Conservation (phyloP, 2,888 invertebrate species). For the Copidosoma aretas region DNA sequence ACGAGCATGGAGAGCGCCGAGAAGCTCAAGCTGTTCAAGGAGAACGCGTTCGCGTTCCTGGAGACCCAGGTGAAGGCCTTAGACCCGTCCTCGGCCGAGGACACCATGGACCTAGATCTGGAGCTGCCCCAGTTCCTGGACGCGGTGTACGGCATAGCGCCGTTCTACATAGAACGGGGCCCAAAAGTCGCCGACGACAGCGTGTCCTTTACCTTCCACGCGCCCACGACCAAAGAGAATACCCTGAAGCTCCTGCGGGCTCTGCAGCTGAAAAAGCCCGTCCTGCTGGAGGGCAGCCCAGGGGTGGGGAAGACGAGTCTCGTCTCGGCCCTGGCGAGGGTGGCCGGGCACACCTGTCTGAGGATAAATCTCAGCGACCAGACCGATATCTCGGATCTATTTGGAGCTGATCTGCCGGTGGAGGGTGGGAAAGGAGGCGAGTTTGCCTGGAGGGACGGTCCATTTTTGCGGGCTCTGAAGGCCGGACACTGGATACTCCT, state of each 20-base stretch:
- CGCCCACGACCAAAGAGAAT: constrained; percentile 82
- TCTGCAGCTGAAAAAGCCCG: constrained; percentile 87
- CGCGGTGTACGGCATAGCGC: constrained; percentile 74
- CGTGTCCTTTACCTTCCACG: constrained; percentile 73
- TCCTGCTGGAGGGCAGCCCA: constrained; percentile 95
- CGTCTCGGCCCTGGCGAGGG: constrained; percentile 86
- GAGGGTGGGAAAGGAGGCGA: constrained; percentile 85
- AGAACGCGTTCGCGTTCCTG: constrained; percentile 68
- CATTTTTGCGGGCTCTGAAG: constrained; percentile 89
- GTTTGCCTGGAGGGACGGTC: constrained; percentile 97
- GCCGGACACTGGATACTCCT: constrained; percentile 94
- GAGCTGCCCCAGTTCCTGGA: constrained; percentile 54
- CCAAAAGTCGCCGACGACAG: constrained; percentile 32
- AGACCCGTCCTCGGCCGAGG: constrained; percentile 20
- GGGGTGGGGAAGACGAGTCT: constrained; percentile 98
- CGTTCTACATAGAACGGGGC: constrained; percentile 76
- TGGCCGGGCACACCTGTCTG: constrained; percentile 82
- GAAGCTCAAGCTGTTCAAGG: constrained; percentile 59
- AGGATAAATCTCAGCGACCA: constrained; percentile 98
- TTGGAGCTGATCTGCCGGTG: constrained; percentile 96
- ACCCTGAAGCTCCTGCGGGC: constrained; percentile 85
- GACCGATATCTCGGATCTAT: constrained; percentile 96
- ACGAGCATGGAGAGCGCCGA: constrained; percentile 71
- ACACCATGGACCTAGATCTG: constrained; percentile 22
- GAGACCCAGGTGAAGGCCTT: constrained; percentile 62